Evolutionary conservation across 2,888 invertebrate genomes (phyloP), one percentile per base, ranked within the genome.

Genomic region (Iphiclides podalirius): DNA sequence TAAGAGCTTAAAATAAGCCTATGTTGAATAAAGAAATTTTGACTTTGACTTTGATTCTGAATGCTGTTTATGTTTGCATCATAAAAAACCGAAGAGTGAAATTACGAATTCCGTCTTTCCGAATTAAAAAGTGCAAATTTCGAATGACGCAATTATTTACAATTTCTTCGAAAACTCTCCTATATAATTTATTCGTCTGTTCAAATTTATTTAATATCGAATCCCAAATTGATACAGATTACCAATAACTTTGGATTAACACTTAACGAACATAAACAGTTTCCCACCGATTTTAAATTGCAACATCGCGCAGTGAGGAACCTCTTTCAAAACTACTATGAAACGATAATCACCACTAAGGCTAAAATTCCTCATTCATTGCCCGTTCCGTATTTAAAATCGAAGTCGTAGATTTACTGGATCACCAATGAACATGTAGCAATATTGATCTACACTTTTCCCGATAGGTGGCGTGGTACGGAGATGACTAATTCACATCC

Each of bases 401-500:
- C 12, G 0, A 9, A 17, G 26, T 14, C 9, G 12, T 1, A n/a
- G n/a, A 11, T 1, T 16, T 16, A 47, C 6, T 2, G 36, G 41
- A 20, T 9, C 16, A 2, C 4, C 41, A 41, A 41, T 41, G 36
- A 8, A 38, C 20, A 9, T 20, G 13, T 2, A 33, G 0, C 4
- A 26, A 17, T 11, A 9, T 20, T 45, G 16, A 28, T 4, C 8
- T 14, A 14, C 23, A 12, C n/a, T 23, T 28, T 6, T 45, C 31
- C 15, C 4, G 7, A 26, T 23, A 20, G 15, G 53, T 63, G 54
- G 59, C 55, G 44, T 67, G 62, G 70, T 73, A 63, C 52, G 47
- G 46, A 60, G 62, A 66, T 64, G 66, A 75, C 64, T 78, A 78
- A 79, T 77, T 75, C 75, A 61, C 46, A 53, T 56, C 55, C 34